These are phyloP conservation scores for Tortricodes alternella DNA, from an alignment of 2,888 invertebrate genomes.

Conservation along the genomic window DNA sequence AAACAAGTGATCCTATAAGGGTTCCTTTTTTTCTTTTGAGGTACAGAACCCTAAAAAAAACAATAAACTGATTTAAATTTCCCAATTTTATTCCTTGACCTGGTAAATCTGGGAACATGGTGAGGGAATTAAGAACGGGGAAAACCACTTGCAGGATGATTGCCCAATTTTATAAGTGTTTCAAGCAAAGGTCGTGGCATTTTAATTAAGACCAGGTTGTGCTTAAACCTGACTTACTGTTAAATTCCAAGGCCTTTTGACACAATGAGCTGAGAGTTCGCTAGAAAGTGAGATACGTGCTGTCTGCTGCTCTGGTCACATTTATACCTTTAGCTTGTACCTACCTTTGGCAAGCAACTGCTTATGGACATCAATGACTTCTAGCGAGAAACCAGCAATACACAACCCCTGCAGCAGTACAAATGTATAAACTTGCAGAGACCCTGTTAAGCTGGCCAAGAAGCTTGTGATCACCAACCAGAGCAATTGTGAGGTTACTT, in stretches of 20 bases:
- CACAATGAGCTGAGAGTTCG: background rate
- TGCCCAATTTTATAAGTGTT: too few species aligned
- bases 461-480: conserved; percentile 91
- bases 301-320: too few species aligned
- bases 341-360: conserved; percentile 74
- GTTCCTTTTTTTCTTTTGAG: too few species aligned
- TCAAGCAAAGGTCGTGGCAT: too few species aligned
- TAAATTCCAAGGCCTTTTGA: background rate
- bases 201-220: background rate
- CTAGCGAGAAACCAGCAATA: conserved; percentile 84
- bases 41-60: too few species aligned
- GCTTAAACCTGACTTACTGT: background rate
- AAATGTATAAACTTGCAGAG: conserved; percentile 90
- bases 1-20: too few species aligned
- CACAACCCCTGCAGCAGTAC: conserved; percentile 85
- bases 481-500: conserved; percentile 86
- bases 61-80: too few species aligned
- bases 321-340: background rate
- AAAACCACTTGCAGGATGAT: too few species aligned
- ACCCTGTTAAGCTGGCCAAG: conserved; percentile 88
- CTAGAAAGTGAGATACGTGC: background rate
- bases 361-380: conserved; percentile 83
- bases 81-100: too few species aligned
- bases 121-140: too few species aligned
- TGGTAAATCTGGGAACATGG: too few species aligned